Evolutionary conservation across 1,140 invertebrate species (phyloP).

Genomic region (Pachypeltis micranthus): DNA sequence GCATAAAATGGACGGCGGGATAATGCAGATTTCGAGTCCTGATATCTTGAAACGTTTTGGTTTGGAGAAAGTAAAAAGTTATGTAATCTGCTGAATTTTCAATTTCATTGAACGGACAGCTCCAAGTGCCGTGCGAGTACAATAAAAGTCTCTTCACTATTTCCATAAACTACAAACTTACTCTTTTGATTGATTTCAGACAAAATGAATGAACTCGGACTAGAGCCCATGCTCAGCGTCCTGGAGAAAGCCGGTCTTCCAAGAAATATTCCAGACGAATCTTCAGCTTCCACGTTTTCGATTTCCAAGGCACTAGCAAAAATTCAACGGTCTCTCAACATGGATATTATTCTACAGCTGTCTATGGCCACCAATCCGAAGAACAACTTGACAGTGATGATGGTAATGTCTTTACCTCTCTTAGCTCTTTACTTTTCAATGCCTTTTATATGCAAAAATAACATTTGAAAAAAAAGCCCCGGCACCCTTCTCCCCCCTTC

Average conservation of each 20-base stretch:
- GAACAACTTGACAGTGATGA: slow-evolving; percentile 21
- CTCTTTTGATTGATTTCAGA: slow-evolving; percentile 19
- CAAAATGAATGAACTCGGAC: slow-evolving; percentile 21
- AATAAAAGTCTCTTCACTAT: neutral
- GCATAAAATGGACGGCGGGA: no score
- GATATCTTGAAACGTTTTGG: no score
- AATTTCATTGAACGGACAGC: neutral
- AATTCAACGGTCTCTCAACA: slow-evolving; percentile 24
- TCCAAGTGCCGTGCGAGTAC: neutral
- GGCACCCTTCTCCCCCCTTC: no score
- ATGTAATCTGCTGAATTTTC: neutral
- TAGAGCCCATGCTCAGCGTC: slow-evolving; percentile 23
- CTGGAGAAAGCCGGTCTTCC: slow-evolving; percentile 22
- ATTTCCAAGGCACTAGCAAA: slow-evolving; percentile 23
- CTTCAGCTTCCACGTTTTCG: slow-evolving; percentile 15
- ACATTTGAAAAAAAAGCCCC: no score
- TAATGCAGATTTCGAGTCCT: no score
- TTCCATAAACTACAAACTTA: neutral
- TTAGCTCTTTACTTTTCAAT: neutral
- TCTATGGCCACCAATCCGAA: slow-evolving; percentile 15
- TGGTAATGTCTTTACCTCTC: no score
- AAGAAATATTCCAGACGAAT: slow-evolving; percentile 7
- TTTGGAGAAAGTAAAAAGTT: neutral
- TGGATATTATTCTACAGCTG: slow-evolving; percentile 26
- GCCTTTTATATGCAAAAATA: neutral